Evolutionary conservation across 2,888 invertebrate species (phyloP), one percentile per base, ranked within the genome.

Genomic region (Andrena fulva): DNA sequence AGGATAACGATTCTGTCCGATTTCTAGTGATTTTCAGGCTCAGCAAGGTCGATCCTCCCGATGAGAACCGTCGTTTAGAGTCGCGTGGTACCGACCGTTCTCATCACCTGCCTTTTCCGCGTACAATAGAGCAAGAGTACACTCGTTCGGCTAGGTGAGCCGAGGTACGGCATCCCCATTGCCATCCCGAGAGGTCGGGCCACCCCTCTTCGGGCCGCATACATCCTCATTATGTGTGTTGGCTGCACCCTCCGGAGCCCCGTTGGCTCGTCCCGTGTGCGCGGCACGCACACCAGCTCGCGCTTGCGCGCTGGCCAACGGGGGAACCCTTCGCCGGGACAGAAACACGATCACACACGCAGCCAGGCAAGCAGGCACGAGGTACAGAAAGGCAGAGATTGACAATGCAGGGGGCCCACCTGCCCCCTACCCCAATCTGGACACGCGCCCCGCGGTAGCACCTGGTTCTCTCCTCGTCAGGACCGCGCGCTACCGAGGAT

Each of bases 391-490:
- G 90, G 91, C 91, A 90, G 92, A 93, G 93, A 94, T 93, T 93
- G 93, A 93, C 93, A 93, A 93, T 93, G 92, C 93, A 92, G 93
- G 93, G 93, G 93, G 93, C 93, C 92, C 93, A 93, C 93, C 93
- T 93, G 93, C 93, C 93, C 92, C 91, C 91, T 90, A 87, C 91
- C 91, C 89, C 89, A 91, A 89, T 89, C 89, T 91, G 91, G 93
- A 93, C 93, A 93, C 93, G 93, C 93, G 93, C 93, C 93, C 91
- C 86, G 88, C 86, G 85, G 84, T 87, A 90, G 91, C 93, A 92
- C 92, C 92, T 92, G 92, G 92, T 90, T 27, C 56, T 87, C 89
- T 86, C 79, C 87, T 84, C 89, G 82, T 82, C 75, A 35, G 82
- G 81, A 84, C 80, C 72, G 77, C 73, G 80, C 63, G 77, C 77